These are phyloP conservation scores for Hippolais icterina DNA, from an alignment of 2,113 vertebrate genomes.

Conservation along the genomic window DNA sequence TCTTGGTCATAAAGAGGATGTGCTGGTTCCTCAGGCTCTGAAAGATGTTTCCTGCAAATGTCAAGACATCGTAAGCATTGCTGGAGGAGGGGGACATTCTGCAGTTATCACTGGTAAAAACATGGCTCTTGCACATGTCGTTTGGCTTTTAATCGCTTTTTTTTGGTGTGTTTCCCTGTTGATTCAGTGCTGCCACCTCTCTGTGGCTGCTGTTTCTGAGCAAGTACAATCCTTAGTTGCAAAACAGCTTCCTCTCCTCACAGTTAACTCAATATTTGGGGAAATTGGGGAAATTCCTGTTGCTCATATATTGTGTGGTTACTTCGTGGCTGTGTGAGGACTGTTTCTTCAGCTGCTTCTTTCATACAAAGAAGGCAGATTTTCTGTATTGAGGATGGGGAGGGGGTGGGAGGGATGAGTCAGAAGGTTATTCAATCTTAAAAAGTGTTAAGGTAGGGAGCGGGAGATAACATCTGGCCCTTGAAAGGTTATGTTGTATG, in stretches of 20 bases:
- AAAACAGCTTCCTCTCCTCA: not conserved
- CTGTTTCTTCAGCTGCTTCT: not conserved
- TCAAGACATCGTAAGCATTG: constrained; percentile 58
- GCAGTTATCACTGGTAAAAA: constrained; percentile 81
- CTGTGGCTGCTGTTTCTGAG: not conserved
- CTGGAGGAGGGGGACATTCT: constrained; percentile 90
- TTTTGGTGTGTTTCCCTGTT: not conserved
- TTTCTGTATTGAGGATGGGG: not conserved
- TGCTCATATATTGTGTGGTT: not conserved
- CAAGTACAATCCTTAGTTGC: not conserved
- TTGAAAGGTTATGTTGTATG: not conserved
- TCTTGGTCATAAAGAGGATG: constrained; percentile 84
- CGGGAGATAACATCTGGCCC: not conserved
- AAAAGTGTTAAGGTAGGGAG: not conserved
- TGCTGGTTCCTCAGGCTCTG: constrained; percentile 70
- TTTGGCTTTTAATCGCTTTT: not conserved
- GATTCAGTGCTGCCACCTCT: constrained; percentile 7
- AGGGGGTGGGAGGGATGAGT: not conserved
- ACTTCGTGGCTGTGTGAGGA: not conserved
- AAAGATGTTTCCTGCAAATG: constrained; percentile 59
- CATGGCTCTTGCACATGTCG: not conserved
- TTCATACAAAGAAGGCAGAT: not conserved
- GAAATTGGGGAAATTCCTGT: not conserved
- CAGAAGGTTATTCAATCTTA: not conserved
- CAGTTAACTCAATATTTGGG: not conserved